A percentile compares a stretch with the other conserved stretches of the same genome.
Conservation (phyloP, 2,113 vertebrate genomes). For the Rhinogobius similis region DNA sequence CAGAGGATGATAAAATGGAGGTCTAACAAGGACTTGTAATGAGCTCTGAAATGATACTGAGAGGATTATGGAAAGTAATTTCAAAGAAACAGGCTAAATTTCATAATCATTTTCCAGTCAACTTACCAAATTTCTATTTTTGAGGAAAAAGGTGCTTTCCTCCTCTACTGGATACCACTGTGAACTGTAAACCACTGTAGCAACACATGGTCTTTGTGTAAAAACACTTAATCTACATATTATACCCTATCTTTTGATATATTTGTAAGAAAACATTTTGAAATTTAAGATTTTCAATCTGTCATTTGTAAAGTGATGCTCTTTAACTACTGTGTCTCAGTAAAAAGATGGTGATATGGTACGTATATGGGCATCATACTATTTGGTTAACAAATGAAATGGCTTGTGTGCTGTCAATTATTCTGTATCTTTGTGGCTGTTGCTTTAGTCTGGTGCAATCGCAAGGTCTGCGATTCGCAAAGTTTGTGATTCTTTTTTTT, state of each 20-base stretch:
- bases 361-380: conserved; percentile 12
- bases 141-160: conserved; percentile 21
- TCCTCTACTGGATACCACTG: conserved; percentile 52
- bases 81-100: conserved; percentile 50
- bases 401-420: conserved; percentile 32
- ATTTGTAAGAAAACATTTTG: conserved; percentile 54
- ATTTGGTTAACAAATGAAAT: conserved; percentile 65
- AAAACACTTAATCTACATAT: conserved; percentile 5
- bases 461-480: background rate
- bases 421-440: conserved; percentile 8
- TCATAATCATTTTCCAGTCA: conserved; percentile 24
- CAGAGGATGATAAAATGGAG: conserved; percentile 40
- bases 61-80: conserved; percentile 51
- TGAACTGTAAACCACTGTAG: conserved; percentile 50
- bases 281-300: conserved; percentile 16
- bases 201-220: conserved; percentile 14
- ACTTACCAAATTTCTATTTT: conserved; percentile 24
- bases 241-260: conserved; percentile 52
- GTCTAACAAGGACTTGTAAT: conserved; percentile 40
- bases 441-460: conserved; percentile 18
- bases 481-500: conserved; percentile 1
- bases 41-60: conserved; percentile 32
- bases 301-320: conserved; percentile 36
- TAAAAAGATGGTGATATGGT: conserved; percentile 13
- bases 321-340: conserved; percentile 21